Evolutionary conservation across 1,140 invertebrate species (phyloP), one percentile per base, ranked within the genome.

Genomic region (Diabrotica virgifera): DNA sequence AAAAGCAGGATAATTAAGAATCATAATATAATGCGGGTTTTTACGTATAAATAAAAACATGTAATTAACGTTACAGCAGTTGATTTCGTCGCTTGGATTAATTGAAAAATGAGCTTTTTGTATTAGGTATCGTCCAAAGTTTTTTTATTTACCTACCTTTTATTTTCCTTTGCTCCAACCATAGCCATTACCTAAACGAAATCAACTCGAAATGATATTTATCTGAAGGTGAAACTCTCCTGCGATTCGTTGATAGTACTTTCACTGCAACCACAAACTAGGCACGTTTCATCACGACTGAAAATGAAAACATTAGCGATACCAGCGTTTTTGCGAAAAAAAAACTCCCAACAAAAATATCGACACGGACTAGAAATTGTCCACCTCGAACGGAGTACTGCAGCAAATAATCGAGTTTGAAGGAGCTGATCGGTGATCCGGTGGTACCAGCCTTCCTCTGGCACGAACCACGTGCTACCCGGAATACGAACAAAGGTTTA

Each of bases 401-500:
- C 55, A 36, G n/a, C n/a, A 12, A 57, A 37, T 36, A n/a, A 36
- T 36, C 55, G 35, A 24, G 24, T 36, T 5, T n/a, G 55, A 36
- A 57, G 35, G 12, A n/a, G n/a, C n/a, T 37, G 55, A 36, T 7
- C 36, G n/a, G 9, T 36, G 24, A 13, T 13, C 14, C 52, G 14
- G 8, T 53, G 52, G 55, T 57, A 57, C 55, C 55, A 57, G 55
- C 35, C 36, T 36, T n/a, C 36, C 37, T 57, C 24, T 36, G 36
- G 55, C 55, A 57, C 55, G 55, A 57, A 57, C 55, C 55, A 57
- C 55, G 55, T 57, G 55, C 55, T 37, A 37, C 11, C 24, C 36
- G 55, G 55, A 57, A 57, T 57, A 57, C 36, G 55, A 57, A 57
- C 55, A 57, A 57, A 57, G 36, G 55, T n/a, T 35, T 57, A 57